Percentiles rank a stretch among this genome's conserved stretches.
These are phyloP conservation scores for Diarsia mendica DNA, from an alignment of 2,888 invertebrate genomes.

Conservation along the genomic window DNA sequence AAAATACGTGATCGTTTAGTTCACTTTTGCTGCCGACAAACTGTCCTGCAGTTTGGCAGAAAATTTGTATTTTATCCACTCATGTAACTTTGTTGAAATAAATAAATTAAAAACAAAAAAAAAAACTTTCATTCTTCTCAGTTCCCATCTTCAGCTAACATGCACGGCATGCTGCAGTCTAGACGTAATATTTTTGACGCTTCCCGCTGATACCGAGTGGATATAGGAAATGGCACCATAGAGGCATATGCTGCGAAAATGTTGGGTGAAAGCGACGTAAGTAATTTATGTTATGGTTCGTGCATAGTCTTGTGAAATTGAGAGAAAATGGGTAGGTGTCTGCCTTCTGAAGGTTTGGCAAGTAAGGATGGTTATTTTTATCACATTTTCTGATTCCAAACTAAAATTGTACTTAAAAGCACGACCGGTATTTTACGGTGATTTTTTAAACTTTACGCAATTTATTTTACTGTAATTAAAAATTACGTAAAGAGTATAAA, in stretches of 20 bases:
- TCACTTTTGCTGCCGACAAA: too few species aligned
- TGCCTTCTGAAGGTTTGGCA: neutral
- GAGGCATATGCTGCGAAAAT: constrained; percentile 38
- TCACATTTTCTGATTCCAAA: neutral
- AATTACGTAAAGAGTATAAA: neutral
- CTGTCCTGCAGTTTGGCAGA: too few species aligned
- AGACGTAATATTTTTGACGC: constrained; percentile 63
- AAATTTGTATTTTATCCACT: too few species aligned
- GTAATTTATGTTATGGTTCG: constrained; percentile 11
- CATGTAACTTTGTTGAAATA: too few species aligned
- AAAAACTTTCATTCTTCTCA: too few species aligned
- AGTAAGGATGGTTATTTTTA: neutral
- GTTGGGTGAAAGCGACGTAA: constrained; percentile 5
- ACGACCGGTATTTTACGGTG: neutral
- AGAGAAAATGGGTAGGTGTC: neutral
- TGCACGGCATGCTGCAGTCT: constrained; percentile 47
- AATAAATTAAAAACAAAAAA: too few species aligned
- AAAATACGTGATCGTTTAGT: constrained; percentile 3
- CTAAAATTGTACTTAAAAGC: neutral
- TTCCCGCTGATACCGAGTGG: constrained; percentile 53
- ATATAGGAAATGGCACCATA: constrained; percentile 51
- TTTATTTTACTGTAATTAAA: neutral
- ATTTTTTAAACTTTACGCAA: too few species aligned
- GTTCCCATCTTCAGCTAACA: constrained; percentile 14
- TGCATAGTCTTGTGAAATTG: constrained; percentile 19